Base-by-base conservation (phyloP, 2,113 vertebrate species). In the Zonotrichia leucophrys region DNA sequence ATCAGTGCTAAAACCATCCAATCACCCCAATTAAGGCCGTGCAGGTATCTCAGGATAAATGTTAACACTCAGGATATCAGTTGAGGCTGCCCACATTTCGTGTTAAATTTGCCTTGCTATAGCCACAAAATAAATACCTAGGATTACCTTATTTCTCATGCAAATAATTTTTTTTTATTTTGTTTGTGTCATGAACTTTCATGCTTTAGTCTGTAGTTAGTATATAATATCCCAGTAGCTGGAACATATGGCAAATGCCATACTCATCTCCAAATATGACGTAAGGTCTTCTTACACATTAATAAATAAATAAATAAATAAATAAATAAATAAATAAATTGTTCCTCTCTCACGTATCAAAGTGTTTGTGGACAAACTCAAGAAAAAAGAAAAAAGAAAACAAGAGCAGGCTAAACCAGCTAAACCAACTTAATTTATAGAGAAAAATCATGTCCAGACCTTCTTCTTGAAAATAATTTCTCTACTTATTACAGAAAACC, bases 401-500 rank as follows among this genome's bases (percentile, higher is more conserved):
- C 4, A 39, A 50, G 6, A 63, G 15, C 4, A 56, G 18, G 19
- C 5, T 53, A 35, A 79, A 44, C 15, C 3, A 68, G 5, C 2
- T 68, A 50, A 79, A 62, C 35, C 37, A 58, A 23, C 1, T 3
- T 8, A 1, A 23, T 67, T 60, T 81, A 27, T 22, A 50, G 11
- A 5, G 9, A 44, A 3, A 28, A 1, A 49, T 9, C 15, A 58
- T 9, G 15, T 49, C 9, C 7, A 76, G 20, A 73, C 10, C 1
- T 0, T 30, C 9, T 66, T 62, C 5, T 46, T 19, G 42, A 59
- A 56, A 70, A n/a, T 24, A 49, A 21, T 62, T 83, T 76, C 15
- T 10, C 3, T n/a, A 3, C 0, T 58, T 67, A 7, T 27, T 7
- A 68, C 3, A 5, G 5, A 47, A 47, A 84, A 49, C 1, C 0